Conservation (phyloP, 2,797 vertebrate genomes). For the Simalia tracyae region DNA sequence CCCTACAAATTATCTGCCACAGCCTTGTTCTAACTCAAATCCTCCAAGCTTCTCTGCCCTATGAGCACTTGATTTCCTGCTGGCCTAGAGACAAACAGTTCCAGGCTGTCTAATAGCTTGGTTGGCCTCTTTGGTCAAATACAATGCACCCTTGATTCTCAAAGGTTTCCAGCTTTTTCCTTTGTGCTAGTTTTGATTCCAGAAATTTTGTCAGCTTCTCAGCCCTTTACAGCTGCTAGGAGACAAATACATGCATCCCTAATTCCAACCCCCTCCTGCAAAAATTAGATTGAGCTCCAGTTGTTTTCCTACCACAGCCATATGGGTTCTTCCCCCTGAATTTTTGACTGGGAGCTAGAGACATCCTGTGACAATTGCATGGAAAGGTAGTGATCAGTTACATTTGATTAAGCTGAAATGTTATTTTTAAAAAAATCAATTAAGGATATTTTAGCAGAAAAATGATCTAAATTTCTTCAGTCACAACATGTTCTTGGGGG, state of each 20-base stretch:
- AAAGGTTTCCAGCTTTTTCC: neutral
- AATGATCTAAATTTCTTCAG: neutral
- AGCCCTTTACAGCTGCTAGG: neutral
- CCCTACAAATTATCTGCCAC: neutral
- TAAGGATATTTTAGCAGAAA: neutral
- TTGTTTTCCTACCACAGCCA: neutral
- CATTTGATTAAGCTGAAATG: neutral
- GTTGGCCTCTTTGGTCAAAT: neutral
- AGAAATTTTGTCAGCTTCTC: neutral
- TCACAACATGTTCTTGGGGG: neutral
- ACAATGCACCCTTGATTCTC: neutral
- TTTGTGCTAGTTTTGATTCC: neutral
- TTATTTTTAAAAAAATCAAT: neutral
- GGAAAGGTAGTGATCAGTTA: neutral
- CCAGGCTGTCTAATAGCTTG: neutral
- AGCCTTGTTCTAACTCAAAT: neutral
- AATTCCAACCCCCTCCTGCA: neutral
- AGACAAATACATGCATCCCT: slow-evolving; percentile 6
- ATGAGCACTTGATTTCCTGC: neutral
- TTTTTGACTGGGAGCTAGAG: neutral
- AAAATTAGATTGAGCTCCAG: neutral
- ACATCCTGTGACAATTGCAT: neutral
- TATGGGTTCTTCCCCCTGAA: neutral
- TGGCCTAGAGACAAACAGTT: neutral
- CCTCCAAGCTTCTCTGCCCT: neutral